Evolutionary conservation across 2,113 vertebrate genomes (phyloP), one percentile per base, ranked within the genome.

Genomic region (Heterotis niloticus): DNA sequence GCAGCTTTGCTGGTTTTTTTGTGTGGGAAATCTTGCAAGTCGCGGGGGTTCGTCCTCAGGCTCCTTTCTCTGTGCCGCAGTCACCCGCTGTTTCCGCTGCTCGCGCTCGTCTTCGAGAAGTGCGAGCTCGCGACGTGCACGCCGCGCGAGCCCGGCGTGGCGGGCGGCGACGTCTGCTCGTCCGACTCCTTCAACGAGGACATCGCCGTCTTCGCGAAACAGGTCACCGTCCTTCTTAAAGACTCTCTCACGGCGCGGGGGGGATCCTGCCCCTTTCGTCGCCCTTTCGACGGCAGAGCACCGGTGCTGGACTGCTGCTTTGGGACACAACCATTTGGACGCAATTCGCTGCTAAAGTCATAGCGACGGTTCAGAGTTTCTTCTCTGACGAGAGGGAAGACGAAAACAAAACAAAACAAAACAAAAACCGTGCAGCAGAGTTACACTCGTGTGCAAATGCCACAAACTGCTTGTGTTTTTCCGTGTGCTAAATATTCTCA

Each of bases 81-180:
- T 83, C 97, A 98, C 91, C 96, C 97, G 84, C 90, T 98, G 88
- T 98, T 99, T 89, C 96, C 97, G 77, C 92, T 99, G 83, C 91
- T 99, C 89, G 96, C 97, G 34, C 92, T 98, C 91, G 96, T 98
- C 89, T 98, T 98, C 93, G 96, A 98, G 95, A 99, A 99, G 94
- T 99, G 98, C 92, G 98, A 99, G 93, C 90, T 98, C 92, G 96
- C 97, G 81, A 98, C 97, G 86, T 97, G 97, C 90, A 98, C 96
- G 44, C 96, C 97, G 81, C 89, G 96, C 86, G 96, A 97, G 86
- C 95, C 97, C 64, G 96, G 96, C 34, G 94, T 95, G 86, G 95
- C 96, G 66, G 96, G 95, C 82, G 96, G 96, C 80, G 96, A 98
- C 85, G 96, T 98, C 81, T 98, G 96, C 85, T 98, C 97, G 82